phyloP scores from a whole-genome alignment of 2,113 vertebrate genomes.

The Mobula birostris region DNA sequence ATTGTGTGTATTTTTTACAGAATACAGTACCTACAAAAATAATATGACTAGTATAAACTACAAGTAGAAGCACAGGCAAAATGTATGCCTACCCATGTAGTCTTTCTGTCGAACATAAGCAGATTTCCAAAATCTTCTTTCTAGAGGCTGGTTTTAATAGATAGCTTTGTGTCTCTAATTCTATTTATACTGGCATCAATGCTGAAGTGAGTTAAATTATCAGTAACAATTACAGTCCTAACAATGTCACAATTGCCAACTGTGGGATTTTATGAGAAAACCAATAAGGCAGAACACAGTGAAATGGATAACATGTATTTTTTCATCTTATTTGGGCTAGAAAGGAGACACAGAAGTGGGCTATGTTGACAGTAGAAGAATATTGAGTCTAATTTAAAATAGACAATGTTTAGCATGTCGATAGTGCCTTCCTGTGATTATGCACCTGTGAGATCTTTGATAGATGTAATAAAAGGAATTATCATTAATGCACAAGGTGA shows the following conservation, averaged over 20 bases:
- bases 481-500: not conserved
- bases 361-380: not conserved
- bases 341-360: not conserved
- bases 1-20: not conserved
- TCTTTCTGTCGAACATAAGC: too few species aligned
- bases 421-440: not conserved
- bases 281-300: conserved; percentile 9
- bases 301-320: not conserved
- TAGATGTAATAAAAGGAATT: not conserved
- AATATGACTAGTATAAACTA: too few species aligned
- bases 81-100: not conserved
- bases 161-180: not conserved
- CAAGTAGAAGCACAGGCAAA: not conserved
- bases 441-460: not conserved
- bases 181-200: not conserved
- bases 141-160: conserved; percentile 11
- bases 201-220: conserved; percentile 19
- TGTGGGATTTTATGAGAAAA: conserved; percentile 24
- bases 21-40: not conserved
- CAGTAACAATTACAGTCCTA: conserved; percentile 4
- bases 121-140: not conserved
- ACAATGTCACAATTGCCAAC: conserved; percentile 23
- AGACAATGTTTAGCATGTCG: not conserved
- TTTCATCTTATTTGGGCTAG: not conserved
- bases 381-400: not conserved